Evolutionary conservation across 2,113 vertebrate genomes (phyloP).

Genomic region (Oncorhynchus nerka): DNA sequence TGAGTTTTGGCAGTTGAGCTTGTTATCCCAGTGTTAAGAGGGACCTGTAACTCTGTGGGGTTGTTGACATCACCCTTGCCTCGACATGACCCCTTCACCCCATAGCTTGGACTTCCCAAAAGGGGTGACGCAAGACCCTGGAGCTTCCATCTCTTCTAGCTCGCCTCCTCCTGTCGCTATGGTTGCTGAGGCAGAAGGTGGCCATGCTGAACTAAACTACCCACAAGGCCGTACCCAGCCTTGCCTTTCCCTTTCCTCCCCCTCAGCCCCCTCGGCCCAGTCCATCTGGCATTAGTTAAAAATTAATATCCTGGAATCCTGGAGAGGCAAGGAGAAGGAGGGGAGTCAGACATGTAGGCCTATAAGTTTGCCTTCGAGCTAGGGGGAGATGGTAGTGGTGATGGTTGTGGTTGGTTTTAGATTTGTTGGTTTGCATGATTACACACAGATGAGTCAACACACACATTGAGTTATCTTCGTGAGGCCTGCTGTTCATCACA

Average conservation of each 20-base stretch:
- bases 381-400: neutral
- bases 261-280: slow-evolving; percentile 20
- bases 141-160: neutral
- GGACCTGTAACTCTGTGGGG: neutral
- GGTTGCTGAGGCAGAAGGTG: slow-evolving; percentile 27
- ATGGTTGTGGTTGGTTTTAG: neutral
- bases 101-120: neutral
- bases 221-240: slow-evolving; percentile 35
- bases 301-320: slow-evolving; percentile 57
- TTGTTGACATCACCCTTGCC: neutral
- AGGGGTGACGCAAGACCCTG: slow-evolving; percentile 7
- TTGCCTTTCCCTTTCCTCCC: slow-evolving; percentile 23
- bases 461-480: neutral
- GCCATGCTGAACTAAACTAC: slow-evolving; percentile 62
- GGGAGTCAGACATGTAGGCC: neutral
- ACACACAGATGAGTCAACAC: neutral
- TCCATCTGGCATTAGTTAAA: slow-evolving; percentile 71
- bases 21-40: neutral
- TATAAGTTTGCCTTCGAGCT: neutral
- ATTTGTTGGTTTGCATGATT: neutral
- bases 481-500: neutral
- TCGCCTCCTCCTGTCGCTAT: slow-evolving; percentile 29
- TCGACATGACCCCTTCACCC: neutral
- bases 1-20: neutral
- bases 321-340: slow-evolving; percentile 13